Evolutionary conservation across 1,140 invertebrate species (phyloP).

Genomic region (Ceratitis capitata): DNA sequence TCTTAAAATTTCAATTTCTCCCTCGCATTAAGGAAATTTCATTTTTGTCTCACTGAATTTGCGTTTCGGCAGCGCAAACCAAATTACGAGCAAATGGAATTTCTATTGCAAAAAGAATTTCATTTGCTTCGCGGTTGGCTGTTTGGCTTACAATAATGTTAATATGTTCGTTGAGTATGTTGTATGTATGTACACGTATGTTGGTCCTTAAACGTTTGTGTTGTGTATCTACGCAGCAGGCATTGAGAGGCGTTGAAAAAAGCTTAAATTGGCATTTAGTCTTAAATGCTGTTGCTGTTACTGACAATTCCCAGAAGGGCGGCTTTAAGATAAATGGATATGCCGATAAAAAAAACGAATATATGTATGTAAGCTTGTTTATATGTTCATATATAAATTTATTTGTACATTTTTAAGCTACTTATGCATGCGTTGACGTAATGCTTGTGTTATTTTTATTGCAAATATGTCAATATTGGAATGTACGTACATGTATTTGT

Average conservation of each 20-base stretch:
- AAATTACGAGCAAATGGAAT: conserved; percentile 9
- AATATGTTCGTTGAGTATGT: not conserved
- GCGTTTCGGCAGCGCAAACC: not conserved
- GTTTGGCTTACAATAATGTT: not conserved
- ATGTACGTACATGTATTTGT: not conserved
- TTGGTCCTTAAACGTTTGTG: not conserved
- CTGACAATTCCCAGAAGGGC: not conserved
- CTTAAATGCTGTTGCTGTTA: not conserved
- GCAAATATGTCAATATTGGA: not conserved
- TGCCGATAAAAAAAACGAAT: not conserved
- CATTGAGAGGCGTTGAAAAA: not conserved
- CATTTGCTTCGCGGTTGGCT: not conserved
- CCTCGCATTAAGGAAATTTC: not conserved
- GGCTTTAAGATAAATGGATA: conserved; percentile 18
- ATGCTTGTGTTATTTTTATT: not conserved
- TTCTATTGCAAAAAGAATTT: not conserved
- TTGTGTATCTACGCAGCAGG: not conserved
- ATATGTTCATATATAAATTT: not conserved
- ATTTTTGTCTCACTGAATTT: not conserved
- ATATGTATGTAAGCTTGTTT: not conserved
- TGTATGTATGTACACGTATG: not conserved
- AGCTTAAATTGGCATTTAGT: conserved; percentile 21
- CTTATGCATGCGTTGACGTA: not conserved
- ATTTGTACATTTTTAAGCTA: not conserved
- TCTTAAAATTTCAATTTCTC: no score